Base-by-base conservation (phyloP, 2,888 invertebrate genomes). In the Spodoptera exigua region DNA sequence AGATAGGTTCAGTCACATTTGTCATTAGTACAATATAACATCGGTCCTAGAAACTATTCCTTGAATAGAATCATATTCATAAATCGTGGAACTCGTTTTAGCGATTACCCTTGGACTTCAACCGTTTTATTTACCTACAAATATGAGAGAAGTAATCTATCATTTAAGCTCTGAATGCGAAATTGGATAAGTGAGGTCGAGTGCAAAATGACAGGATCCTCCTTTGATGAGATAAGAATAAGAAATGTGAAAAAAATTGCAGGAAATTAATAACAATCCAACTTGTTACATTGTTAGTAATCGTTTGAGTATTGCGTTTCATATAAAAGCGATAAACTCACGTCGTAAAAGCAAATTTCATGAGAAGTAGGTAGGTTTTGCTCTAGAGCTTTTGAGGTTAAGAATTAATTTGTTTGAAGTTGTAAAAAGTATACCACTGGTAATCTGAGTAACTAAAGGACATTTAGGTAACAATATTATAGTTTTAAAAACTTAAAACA, bases 151-250 rank as follows among this genome's bases (percentile, higher is more conserved):
- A 35, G 36, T 40, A 36, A 58, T 69, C 61, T 21, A 52, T 67
- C 60, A 72, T 52, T 67, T 67, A 52, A 48, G 37, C n/a, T 9
- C 2, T 69, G 74, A 69, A 61, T 69, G 52, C 44, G 35, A 74
- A 74, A 74, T 69, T 69, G 74, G 35, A 69, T 69, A 74, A 69
- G 40, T 36, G 68, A 44, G 44, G 40, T 37, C 37, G 35, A 44
- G 51, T 51, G 34, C 54, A 55, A 69, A 74, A 52, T 54, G 32
- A n/a, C 74, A 68, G 36, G 49, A 60, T 68, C 52, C 49, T 51
- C 17, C 27, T 61, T 44, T 13, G 44, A 41, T 43, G 16, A 46
- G 40, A 13, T 61, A 17, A 21, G 40, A 51, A 55, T 52, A 36
- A 51, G 54, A 27, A 73, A 18, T 41, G 40, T 7, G 34, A 37